Evolutionary conservation across 2,797 vertebrate genomes (phyloP).

Genomic region (Pipistrellus kuhlii): DNA sequence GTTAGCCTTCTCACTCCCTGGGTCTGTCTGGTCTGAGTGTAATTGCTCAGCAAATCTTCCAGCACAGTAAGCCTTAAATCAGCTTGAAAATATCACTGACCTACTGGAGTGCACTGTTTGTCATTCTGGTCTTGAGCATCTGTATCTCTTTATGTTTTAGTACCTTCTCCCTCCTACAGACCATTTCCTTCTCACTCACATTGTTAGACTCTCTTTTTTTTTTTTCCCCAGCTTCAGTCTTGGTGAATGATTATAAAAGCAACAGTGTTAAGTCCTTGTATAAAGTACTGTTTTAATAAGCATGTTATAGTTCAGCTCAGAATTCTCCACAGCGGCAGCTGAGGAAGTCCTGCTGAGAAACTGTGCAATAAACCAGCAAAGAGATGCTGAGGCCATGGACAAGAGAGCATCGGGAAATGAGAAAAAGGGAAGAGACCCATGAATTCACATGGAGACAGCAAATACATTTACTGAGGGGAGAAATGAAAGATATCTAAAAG

Average conservation of each 20-base stretch:
- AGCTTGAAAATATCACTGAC: slow-evolving; percentile 30
- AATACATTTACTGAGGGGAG: background rate
- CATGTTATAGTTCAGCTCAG: background rate
- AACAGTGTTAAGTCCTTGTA: slow-evolving; percentile 46
- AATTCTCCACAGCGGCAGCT: background rate
- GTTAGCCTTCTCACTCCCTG: background rate
- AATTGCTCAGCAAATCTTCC: slow-evolving; percentile 41
- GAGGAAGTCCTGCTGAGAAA: background rate
- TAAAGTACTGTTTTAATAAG: slow-evolving; percentile 41
- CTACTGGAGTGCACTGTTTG: background rate
- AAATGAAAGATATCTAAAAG: background rate
- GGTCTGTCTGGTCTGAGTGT: background rate
- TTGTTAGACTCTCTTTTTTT: background rate
- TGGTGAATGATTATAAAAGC: slow-evolving; percentile 47
- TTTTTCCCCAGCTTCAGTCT: slow-evolving; percentile 1
- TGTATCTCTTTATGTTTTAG: background rate
- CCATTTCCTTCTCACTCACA: background rate
- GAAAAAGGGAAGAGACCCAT: background rate
- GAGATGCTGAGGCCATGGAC: background rate
- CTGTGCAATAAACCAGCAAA: background rate
- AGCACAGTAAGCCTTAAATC: background rate
- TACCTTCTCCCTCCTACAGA: background rate
- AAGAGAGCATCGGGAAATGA: background rate
- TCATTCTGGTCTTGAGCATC: background rate
- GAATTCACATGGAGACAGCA: background rate